These are phyloP conservation scores for Heterotilapia buettikoferi DNA, from an alignment of 2,113 vertebrate species.

Conservation along the genomic window DNA sequence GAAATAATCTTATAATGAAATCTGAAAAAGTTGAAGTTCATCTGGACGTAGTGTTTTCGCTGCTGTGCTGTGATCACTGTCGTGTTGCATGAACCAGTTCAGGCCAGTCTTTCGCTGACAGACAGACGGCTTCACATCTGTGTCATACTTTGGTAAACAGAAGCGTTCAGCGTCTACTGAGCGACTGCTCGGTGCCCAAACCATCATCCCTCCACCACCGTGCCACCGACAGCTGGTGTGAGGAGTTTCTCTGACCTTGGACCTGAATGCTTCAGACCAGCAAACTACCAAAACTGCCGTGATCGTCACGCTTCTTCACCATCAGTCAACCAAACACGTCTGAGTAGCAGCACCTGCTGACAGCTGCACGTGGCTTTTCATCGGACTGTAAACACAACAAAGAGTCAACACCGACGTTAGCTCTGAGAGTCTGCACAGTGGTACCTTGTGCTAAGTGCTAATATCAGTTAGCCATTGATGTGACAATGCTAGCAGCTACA, in stretches of 20 bases:
- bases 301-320: background rate
- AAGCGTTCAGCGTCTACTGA: accelerated
- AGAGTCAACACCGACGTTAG: background rate
- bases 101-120: background rate
- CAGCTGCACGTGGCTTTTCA: background rate
- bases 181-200: background rate
- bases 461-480: background rate
- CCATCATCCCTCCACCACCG: background rate
- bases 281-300: accelerated
- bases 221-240: background rate
- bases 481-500: background rate
- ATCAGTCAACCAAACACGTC: background rate
- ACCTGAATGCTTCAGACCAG: background rate
- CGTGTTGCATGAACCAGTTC: background rate
- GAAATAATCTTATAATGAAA: background rate
- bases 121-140: accelerated
- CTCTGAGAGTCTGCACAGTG: background rate
- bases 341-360: background rate
- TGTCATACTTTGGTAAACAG: background rate
- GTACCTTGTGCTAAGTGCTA: background rate
- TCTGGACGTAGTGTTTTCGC: accelerated
- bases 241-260: background rate
- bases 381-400: background rate
- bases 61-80: background rate
- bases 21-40: accelerated